These are phyloP conservation scores for Rhyacophila brunnea DNA, from an alignment of 1,140 invertebrate genomes.

Conservation along the genomic window DNA sequence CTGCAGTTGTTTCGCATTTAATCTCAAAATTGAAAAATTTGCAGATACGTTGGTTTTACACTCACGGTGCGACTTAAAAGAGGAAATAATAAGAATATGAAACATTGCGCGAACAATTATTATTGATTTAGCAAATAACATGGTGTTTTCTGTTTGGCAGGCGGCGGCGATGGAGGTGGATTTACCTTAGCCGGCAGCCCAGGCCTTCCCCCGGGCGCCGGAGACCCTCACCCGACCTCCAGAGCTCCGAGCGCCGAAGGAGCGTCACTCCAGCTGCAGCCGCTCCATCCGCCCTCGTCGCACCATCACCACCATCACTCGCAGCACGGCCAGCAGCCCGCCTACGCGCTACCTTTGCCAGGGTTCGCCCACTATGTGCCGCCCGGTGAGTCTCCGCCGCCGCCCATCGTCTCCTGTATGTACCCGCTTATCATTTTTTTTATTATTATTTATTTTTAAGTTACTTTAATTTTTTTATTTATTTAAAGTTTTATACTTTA, in stretches of 20 bases:
- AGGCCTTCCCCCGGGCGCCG: slow-evolving; percentile 17
- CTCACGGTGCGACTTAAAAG: too few relatives aligned
- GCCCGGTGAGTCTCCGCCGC: slow-evolving; percentile 29
- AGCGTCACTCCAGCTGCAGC: slow-evolving; percentile 2
- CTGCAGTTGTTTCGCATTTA: too few relatives aligned
- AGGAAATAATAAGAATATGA: not conserved
- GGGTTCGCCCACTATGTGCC: slow-evolving; percentile 31
- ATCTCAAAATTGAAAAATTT: too few relatives aligned
- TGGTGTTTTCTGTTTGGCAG: too few relatives aligned
- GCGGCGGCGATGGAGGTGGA: slow-evolving; percentile 19
- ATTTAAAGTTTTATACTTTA: too few relatives aligned
- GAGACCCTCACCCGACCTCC: slow-evolving; percentile 5
- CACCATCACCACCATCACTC: slow-evolving; percentile 13
- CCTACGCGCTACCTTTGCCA: slow-evolving; percentile 19
- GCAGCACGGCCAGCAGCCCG: slow-evolving; percentile 14
- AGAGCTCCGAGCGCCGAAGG: not conserved
- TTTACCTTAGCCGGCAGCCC: slow-evolving; percentile 27
- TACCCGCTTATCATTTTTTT: slow-evolving; percentile 1
- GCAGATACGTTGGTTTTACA: too few relatives aligned
- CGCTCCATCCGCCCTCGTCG: slow-evolving; percentile 2
- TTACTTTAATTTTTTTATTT: not conserved
- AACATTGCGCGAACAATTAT: not conserved
- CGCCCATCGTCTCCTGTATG: slow-evolving; percentile 26
- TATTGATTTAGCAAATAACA: not conserved
- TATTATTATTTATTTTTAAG: slow-evolving; percentile 7